Conservation (phyloP, 2,113 vertebrate genomes). For the Meriones unguiculatus region DNA sequence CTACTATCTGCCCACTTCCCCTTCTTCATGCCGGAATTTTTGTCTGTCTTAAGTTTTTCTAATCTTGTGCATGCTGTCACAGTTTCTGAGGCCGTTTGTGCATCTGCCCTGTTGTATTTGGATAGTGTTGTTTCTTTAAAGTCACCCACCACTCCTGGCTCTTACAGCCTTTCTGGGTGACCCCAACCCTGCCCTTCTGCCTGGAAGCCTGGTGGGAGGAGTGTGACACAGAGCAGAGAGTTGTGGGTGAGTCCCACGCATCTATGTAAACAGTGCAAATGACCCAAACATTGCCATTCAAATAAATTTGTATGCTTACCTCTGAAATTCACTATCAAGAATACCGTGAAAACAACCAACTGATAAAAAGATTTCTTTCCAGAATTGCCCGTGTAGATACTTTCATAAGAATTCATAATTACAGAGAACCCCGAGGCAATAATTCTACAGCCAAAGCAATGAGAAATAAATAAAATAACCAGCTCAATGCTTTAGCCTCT, state of each 20-base stretch:
- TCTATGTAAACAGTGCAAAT: not conserved
- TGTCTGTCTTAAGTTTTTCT: not conserved
- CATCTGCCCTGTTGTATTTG: not conserved
- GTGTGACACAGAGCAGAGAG: not conserved
- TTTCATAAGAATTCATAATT: conserved; percentile 57
- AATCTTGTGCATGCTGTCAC: not conserved
- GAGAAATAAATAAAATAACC: conserved; percentile 60
- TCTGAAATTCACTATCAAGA: conserved; percentile 40
- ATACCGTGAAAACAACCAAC: conserved; percentile 50
- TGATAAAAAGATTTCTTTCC: not conserved
- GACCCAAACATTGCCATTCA: conserved; percentile 4
- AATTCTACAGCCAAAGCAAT: conserved; percentile 56
- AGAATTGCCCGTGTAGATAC: conserved; percentile 36
- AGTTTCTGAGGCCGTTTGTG: not conserved
- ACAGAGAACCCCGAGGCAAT: conserved; percentile 19
- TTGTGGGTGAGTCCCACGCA: not conserved
- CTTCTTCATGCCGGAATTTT: not conserved
- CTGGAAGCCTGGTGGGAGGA: not conserved
- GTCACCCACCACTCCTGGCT: not conserved
- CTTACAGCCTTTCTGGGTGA: not conserved
- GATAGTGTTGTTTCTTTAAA: not conserved
- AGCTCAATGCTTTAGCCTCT: conserved; percentile 45
- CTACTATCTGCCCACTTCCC: not conserved
- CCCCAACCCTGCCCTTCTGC: not conserved
- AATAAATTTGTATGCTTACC: not conserved